Evolutionary conservation across 2,888 invertebrate species (phyloP).

Genomic region (Agonopterix alstromeriana): DNA sequence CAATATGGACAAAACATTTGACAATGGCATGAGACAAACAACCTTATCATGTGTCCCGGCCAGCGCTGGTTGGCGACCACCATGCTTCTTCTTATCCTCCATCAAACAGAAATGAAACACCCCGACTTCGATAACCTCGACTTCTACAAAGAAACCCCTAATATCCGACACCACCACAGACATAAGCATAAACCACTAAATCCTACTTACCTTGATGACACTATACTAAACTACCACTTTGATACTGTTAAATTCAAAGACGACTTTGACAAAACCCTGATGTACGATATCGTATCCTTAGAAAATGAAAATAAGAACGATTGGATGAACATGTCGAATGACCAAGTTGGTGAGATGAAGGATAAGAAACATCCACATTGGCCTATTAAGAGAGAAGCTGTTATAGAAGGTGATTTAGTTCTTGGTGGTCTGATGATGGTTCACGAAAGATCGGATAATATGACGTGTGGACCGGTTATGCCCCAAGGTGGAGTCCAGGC

Average conservation of each 20-base stretch:
- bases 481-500: constrained; percentile 94
- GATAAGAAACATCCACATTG: constrained; percentile 73
- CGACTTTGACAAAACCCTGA: constrained; percentile 30
- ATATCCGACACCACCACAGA: constrained; percentile 46
- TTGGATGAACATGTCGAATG: constrained; percentile 57
- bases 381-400: constrained; percentile 92
- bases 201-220: constrained; percentile 25
- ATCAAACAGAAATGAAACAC: constrained; percentile 49
- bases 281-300: constrained; percentile 23
- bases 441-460: constrained; percentile 91
- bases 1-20: constrained; percentile 44
- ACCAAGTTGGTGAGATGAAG: constrained; percentile 55
- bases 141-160: constrained; percentile 29
- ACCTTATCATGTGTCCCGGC: constrained; percentile 50
- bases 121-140: constrained; percentile 23
- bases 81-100: constrained; percentile 42
- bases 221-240: constrained; percentile 11
- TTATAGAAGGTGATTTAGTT: constrained; percentile 91
- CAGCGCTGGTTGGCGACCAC: constrained; percentile 52
- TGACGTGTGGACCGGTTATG: constrained; percentile 95
- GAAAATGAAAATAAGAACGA: constrained; percentile 39
- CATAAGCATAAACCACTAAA: constrained; percentile 48
- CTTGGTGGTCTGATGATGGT: constrained; percentile 96
- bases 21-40: constrained; percentile 49
- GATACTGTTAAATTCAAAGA: constrained; percentile 34